These are phyloP conservation scores for Trissolcus basalis DNA, from an alignment of 1,140 invertebrate genomes.

Conservation along the genomic window DNA sequence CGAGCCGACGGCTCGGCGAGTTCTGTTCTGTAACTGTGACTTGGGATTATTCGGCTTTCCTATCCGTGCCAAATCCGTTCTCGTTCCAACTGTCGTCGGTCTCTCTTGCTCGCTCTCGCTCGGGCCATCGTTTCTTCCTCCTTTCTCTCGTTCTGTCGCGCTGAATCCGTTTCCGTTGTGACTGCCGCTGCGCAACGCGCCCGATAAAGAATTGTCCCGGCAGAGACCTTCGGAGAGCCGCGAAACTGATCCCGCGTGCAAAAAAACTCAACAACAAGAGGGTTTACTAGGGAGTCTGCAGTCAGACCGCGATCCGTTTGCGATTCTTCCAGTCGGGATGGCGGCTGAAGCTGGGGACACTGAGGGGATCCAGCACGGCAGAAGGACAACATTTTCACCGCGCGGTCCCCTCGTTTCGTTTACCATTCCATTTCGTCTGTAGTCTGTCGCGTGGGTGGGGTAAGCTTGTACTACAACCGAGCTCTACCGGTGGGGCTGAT, in stretches of 20 bases:
- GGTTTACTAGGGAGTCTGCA: too few species aligned
- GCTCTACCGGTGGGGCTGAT: constrained; percentile 72
- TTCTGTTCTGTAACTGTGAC: constrained; percentile 69
- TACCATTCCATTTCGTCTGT: constrained; percentile 76
- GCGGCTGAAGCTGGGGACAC: too few species aligned
- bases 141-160: constrained; percentile 67
- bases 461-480: constrained; percentile 72
- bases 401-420: constrained; percentile 73
- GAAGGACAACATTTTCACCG: constrained; percentile 61
- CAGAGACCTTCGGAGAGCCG: background rate
- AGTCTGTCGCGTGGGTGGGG: constrained; percentile 72
- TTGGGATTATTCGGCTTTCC: constrained; percentile 72
- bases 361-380: too few species aligned
- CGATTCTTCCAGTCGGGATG: too few species aligned
- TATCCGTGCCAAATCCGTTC: constrained; percentile 67
- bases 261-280: too few species aligned
- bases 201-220: constrained; percentile 66
- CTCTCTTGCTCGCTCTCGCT: constrained; percentile 64
- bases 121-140: constrained; percentile 60
- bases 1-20: constrained; percentile 71
- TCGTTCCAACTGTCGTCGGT: constrained; percentile 58
- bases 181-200: constrained; percentile 67
- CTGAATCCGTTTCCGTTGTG: constrained; percentile 75
- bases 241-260: background rate
- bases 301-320: too few species aligned